Percentiles rank a stretch among this genome's conserved stretches.
Evolutionary conservation across 2,797 vertebrate species (phyloP).

Genomic region (Phoebastria nigripes): DNA sequence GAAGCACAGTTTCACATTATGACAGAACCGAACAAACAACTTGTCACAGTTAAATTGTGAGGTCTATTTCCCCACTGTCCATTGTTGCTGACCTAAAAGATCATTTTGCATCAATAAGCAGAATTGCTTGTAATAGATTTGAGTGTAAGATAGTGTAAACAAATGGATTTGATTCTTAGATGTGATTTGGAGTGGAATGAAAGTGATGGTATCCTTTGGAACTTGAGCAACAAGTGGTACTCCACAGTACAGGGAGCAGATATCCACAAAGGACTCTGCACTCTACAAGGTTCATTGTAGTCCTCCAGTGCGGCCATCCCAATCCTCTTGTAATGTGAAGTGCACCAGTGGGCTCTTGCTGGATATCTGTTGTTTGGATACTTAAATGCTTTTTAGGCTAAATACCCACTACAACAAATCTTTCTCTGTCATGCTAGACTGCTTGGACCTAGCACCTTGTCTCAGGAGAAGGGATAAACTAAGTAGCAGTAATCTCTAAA

Average conservation of each 20-base stretch:
- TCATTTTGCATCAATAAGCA: not conserved
- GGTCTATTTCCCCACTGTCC: not conserved
- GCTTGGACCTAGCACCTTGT: not conserved
- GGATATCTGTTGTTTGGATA: not conserved
- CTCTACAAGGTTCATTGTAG: not conserved
- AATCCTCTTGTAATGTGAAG: not conserved
- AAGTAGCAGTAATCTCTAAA: not conserved
- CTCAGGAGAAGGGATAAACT: not conserved
- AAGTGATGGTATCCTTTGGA: not conserved
- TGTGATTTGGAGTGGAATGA: not conserved
- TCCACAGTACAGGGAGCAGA: not conserved
- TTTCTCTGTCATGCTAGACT: not conserved
- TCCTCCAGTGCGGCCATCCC: not conserved
- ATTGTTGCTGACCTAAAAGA: not conserved
- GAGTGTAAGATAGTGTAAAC: not conserved
- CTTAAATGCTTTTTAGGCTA: not conserved
- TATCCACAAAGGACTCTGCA: not conserved
- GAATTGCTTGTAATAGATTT: not conserved
- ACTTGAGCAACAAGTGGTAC: not conserved
- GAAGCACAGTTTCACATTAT: not conserved
- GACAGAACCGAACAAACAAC: not conserved
- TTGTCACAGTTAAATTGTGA: not conserved
- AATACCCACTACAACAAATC: not conserved
- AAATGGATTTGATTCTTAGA: not conserved
- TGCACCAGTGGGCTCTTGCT: not conserved